Percentiles rank a stretch among this genome's conserved stretches.
phyloP scores from a whole-genome alignment of 2,888 invertebrate species.

The Ectobius pallidus region DNA sequence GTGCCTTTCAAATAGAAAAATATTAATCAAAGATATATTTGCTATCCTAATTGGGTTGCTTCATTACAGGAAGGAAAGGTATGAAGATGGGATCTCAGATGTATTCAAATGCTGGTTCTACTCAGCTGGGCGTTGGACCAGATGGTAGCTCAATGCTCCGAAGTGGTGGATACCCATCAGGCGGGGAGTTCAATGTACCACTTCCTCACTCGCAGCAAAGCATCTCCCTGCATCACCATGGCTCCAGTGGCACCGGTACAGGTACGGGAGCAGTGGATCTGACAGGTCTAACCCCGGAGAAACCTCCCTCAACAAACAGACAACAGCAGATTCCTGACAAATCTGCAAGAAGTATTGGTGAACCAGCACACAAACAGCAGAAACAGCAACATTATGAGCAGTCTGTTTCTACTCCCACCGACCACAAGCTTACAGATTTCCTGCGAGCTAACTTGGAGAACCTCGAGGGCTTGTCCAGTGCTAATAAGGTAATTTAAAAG shows the following conservation, averaged over 20 bases:
- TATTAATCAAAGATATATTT: too few species aligned
- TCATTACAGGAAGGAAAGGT: constrained; percentile 28
- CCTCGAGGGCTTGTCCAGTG: constrained; percentile 63
- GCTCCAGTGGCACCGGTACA: constrained; percentile 2
- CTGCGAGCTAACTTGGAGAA: constrained; percentile 74
- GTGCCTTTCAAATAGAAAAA: too few species aligned
- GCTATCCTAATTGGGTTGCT: too few species aligned
- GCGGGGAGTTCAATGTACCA: constrained; percentile 36
- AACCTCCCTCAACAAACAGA: constrained; percentile 27
- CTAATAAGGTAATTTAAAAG: constrained; percentile 47
- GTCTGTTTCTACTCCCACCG: constrained; percentile 49
- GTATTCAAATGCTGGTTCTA: constrained; percentile 28
- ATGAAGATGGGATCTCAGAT: constrained; percentile 22
- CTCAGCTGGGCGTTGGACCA: constrained; percentile 27
- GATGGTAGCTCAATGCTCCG: constrained; percentile 36
- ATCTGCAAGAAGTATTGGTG: constrained; percentile 15
- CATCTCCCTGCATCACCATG: constrained; percentile 29
- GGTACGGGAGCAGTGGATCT: constrained; percentile 35
- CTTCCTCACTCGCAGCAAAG: constrained; percentile 33
- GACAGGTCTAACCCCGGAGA: constrained; percentile 39
- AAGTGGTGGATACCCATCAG: constrained; percentile 25
- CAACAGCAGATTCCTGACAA: constrained; percentile 11
- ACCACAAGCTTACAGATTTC: constrained; percentile 75
- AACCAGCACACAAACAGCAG: constrained; percentile 37
- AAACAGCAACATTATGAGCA: constrained; percentile 40